Percentiles rank a stretch among this genome's conserved stretches.
phyloP scores from a whole-genome alignment of 2,113 vertebrate species.

The Odocoileus virginianus region DNA sequence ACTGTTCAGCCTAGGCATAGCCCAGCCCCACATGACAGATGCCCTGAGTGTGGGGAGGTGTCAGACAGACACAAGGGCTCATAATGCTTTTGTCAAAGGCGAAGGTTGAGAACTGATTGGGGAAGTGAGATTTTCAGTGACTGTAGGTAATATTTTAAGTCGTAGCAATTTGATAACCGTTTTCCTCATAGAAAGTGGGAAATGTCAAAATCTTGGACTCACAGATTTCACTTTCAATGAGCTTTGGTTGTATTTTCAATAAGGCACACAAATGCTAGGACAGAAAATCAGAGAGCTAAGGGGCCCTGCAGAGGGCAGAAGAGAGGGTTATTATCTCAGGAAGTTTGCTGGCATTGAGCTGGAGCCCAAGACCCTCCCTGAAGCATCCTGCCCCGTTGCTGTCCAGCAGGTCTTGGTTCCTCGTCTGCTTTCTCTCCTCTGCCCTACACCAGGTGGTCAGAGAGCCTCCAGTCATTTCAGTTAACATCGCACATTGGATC shows the following conservation, averaged over 20 bases:
- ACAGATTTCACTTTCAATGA: background rate
- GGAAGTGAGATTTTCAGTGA: background rate
- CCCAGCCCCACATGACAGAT: rapidly evolving
- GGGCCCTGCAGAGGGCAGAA: rapidly evolving
- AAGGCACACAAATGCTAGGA: too few relatives aligned
- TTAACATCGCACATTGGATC: rapidly evolving
- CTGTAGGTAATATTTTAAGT: background rate
- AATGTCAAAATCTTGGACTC: background rate
- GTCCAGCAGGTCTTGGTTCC: rapidly evolving
- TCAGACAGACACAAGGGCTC: background rate
- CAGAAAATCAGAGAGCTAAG: background rate
- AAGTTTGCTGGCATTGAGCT: background rate
- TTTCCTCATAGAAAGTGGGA: background rate
- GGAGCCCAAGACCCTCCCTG: rapidly evolving
- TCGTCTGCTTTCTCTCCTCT: rapidly evolving
- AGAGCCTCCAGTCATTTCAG: background rate
- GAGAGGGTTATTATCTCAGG: background rate
- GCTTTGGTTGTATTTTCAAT: background rate
- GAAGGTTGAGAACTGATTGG: background rate
- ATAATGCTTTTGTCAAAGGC: rapidly evolving
- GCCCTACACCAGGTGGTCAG: rapidly evolving
- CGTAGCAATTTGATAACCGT: background rate
- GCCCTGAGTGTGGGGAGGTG: rapidly evolving
- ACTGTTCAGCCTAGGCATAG: background rate
- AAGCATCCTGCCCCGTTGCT: rapidly evolving